Evolutionary conservation across 2,888 invertebrate genomes (phyloP).

Genomic region (Apeira syringaria): DNA sequence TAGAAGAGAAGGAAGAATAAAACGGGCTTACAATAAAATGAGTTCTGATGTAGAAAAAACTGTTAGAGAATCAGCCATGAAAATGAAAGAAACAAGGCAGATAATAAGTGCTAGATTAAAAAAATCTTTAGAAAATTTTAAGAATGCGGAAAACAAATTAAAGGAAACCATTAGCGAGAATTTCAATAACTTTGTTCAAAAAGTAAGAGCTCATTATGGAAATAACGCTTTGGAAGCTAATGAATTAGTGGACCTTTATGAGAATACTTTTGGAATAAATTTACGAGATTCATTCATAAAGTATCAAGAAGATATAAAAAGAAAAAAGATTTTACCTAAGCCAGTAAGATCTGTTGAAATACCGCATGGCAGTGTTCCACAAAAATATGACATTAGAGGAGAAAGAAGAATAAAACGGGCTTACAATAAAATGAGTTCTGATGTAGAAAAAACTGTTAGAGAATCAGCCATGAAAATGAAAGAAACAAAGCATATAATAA

Average conservation of each 20-base stretch:
- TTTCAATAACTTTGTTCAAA: neutral
- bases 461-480: conserved; percentile 40
- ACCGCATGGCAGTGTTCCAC: too few relatives aligned
- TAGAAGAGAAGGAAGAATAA: conserved; percentile 27
- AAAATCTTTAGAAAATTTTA: conserved; percentile 31
- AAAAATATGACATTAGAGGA: conserved; percentile 27
- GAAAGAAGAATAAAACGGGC: neutral
- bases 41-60: conserved; percentile 20
- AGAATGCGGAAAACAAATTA: conserved; percentile 8
- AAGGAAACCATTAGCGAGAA: conserved; percentile 6
- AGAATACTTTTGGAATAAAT: conserved; percentile 4
- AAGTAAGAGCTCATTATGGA: neutral
- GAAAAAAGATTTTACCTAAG: conserved; percentile 28
- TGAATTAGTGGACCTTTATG: conserved; percentile 4
- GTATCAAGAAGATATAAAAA: conserved; percentile 40
- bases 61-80: conserved; percentile 34
- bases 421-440: conserved; percentile 2
- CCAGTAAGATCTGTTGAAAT: too few relatives aligned
- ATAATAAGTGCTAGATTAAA: conserved; percentile 32
- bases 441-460: conserved; percentile 25
- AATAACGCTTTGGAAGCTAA: neutral
- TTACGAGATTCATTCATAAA: conserved; percentile 44
- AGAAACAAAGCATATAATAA: conserved; percentile 33
- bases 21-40: conserved; percentile 1
- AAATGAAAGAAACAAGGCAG: conserved; percentile 37